Base-by-base conservation (phyloP, 2,797 vertebrate genomes). In the Pitangus sulphuratus region DNA sequence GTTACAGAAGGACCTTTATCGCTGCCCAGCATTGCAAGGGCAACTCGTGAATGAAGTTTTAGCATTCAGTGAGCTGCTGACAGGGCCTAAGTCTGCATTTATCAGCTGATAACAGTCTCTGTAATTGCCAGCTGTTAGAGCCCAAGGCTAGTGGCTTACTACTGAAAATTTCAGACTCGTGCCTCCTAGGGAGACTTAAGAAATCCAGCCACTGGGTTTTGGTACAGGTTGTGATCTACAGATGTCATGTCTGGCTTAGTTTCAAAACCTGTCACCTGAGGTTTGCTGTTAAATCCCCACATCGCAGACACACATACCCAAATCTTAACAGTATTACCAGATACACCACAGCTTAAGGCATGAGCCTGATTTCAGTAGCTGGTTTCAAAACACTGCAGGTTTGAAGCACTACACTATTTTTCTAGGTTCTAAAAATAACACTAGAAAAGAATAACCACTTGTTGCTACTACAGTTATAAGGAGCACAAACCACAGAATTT, bases 351-450 rank as follows among this genome's bases (percentile, higher is more conserved):
- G 30, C 42, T 48, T 10, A 31, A 60, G 25, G 30, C 85, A 9
- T 3, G 30, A 92, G 64, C 65, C 28, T 81, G 76, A 71, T 75
- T 87, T 89, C 56, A 45, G 37, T 0, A 70, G 40, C 71, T 89
- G 24, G 25, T 77, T 68, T 61, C 18, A 4, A 65, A 94, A 57
- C n/a, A 40, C 0, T 47, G 25, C 31, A 72, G 84, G 39, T 61
- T 80, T 65, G n/a, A 79, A 47, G 35, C 26, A 51, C 21, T 58
- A 44, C 16, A 9, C n/a, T 80, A 15, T 71, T 74, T 54, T 42
- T 47, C 48, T 47, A 22, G 28, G 28, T 47, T 91, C 74, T 85
- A 92, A 96, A 93, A 92, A 83, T 74, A 89, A 70, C 24, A 66
- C 47, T 8, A 70, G 47, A 92, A 93, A 87, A 50, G 28, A 68